Evolutionary conservation across 2,113 vertebrate species (phyloP).

Genomic region (Larimichthys polyactis): DNA sequence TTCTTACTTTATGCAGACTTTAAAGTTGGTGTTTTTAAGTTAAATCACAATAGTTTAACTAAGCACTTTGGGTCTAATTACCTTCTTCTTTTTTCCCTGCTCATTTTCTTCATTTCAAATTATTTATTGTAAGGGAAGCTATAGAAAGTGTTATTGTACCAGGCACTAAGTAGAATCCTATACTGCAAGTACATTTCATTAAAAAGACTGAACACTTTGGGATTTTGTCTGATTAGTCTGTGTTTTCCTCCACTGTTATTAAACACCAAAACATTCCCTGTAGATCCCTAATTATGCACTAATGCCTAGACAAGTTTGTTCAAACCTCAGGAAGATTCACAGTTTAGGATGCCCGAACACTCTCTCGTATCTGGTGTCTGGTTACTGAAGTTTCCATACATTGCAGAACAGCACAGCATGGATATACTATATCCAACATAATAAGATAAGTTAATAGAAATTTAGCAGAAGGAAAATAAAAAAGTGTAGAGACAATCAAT

Average conservation of each 20-base stretch:
- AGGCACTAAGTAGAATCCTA: constrained; percentile 29
- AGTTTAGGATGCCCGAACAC: not conserved
- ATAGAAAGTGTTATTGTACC: not conserved
- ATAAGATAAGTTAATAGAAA: not conserved
- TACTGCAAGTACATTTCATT: constrained; percentile 38
- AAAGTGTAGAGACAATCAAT: not conserved
- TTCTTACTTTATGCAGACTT: not conserved
- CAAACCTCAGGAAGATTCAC: constrained; percentile 29
- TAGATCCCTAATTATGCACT: constrained; percentile 48
- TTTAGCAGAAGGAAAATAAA: not conserved
- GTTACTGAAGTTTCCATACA: not conserved
- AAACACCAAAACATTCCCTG: constrained; percentile 36
- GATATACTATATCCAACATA: not conserved
- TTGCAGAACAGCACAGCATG: not conserved
- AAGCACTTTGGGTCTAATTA: too few species aligned
- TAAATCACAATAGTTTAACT: too few species aligned
- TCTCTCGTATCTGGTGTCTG: constrained; percentile 27
- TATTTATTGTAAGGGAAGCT: not conserved
- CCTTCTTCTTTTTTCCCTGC: not conserved
- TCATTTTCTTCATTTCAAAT: not conserved
- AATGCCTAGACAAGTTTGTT: constrained; percentile 44
- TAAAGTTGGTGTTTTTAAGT: not conserved
- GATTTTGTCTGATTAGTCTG: constrained; percentile 37
- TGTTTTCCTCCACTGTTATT: constrained; percentile 41
- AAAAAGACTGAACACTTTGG: constrained; percentile 34